A percentile compares a stretch with the other conserved stretches of the same genome.
phyloP scores from a whole-genome alignment of 2,888 invertebrate species.

The Trichopria drosophilae region DNA sequence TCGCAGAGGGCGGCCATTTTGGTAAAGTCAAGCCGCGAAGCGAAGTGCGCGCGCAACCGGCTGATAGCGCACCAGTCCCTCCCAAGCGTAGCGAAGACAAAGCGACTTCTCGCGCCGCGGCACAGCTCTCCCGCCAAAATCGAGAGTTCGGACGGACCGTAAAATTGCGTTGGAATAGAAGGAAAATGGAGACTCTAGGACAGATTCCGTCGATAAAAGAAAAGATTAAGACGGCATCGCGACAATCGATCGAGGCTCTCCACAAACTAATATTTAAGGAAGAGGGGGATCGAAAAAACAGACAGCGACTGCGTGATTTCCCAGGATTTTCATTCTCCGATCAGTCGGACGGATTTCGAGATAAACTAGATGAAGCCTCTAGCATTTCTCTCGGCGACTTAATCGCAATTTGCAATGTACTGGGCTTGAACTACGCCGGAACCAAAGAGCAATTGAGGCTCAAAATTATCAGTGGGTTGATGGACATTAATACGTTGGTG shows the following conservation, averaged over 20 bases:
- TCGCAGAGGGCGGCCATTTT: too few species aligned
- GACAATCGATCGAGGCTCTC: conserved; percentile 1
- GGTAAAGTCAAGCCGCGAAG: too few species aligned
- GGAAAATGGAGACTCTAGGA: too few species aligned
- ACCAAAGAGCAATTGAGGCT: neutral
- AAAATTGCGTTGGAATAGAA: too few species aligned
- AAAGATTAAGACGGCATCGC: too few species aligned
- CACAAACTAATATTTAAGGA: conserved; percentile 15
- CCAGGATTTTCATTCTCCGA: conserved; percentile 8
- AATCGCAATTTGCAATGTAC: conserved; percentile 6
- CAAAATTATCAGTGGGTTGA: neutral
- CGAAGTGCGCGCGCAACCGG: too few species aligned
- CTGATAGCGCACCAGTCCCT: too few species aligned
- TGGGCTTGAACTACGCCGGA: conserved; percentile 8
- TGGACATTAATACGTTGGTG: neutral
- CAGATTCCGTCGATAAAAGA: too few species aligned
- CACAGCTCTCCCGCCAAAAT: too few species aligned
- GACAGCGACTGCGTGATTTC: conserved; percentile 5
- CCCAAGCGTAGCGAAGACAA: too few species aligned
- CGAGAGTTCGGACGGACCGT: too few species aligned
- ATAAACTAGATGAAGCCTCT: neutral
- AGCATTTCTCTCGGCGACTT: conserved; percentile 7
- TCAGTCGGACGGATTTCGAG: conserved; percentile 8
- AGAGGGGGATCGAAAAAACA: conserved; percentile 4
- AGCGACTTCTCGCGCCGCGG: too few species aligned